A percentile compares a stretch with the other conserved stretches of the same genome.
These are phyloP conservation scores for Raja brachyura DNA, from an alignment of 2,113 vertebrate species.

Conservation along the genomic window DNA sequence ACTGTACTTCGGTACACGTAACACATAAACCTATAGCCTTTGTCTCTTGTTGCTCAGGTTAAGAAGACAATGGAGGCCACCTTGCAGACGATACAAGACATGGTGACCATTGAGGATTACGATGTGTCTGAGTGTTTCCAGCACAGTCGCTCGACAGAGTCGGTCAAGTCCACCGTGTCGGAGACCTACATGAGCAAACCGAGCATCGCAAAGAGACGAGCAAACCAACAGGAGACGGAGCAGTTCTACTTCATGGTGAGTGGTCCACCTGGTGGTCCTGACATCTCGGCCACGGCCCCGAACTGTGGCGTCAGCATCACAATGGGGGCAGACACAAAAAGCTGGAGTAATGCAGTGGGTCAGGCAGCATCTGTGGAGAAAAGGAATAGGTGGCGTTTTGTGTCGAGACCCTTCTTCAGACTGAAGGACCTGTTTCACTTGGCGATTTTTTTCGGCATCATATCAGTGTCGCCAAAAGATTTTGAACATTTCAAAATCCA, in stretches of 20 bases:
- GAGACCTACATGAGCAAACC: conserved; percentile 96
- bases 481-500: no score
- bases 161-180: conserved; percentile 89
- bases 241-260: conserved; percentile 97
- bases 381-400: no score
- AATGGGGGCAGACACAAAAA: no score
- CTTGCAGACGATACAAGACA: conserved; percentile 92
- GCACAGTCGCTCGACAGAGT: conserved; percentile 93
- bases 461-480: no score
- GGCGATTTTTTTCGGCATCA: no score
- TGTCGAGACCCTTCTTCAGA: no score
- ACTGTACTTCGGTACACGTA: no score
- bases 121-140: conserved; percentile 97
- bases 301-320: no score
- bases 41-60: conserved; percentile 60
- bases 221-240: conserved; percentile 96
- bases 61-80: conserved; percentile 98
- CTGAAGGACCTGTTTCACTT: no score
- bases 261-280: not conserved
- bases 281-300: no score
- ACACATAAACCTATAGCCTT: not conserved
- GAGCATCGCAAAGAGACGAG: conserved; percentile 92
- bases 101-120: conserved; percentile 96
- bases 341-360: no score
- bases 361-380: no score